Percentiles rank a stretch among this genome's conserved stretches.
These are phyloP conservation scores for Tuta absoluta DNA, from an alignment of 2,888 invertebrate genomes.

Conservation along the genomic window DNA sequence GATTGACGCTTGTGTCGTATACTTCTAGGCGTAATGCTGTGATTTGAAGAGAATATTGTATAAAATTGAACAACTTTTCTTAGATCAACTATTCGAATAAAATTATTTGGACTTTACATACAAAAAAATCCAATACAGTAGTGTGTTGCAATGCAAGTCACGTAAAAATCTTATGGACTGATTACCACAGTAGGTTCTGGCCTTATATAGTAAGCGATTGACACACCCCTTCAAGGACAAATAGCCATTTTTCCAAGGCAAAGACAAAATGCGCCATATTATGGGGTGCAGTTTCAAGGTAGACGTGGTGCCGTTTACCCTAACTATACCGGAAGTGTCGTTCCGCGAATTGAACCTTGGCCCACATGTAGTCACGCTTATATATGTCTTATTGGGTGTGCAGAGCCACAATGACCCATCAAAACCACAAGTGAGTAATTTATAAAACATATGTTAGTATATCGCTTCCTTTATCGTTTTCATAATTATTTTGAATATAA, in stretches of 20 bases:
- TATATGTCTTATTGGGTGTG: neutral
- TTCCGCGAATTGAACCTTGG: neutral
- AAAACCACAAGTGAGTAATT: too few relatives aligned
- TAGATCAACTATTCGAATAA: too few relatives aligned
- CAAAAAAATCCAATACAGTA: too few relatives aligned
- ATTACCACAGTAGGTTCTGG: neutral
- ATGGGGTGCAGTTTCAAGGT: neutral
- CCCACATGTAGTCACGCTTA: neutral
- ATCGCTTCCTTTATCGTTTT: too few relatives aligned
- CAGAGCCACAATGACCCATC: neutral
- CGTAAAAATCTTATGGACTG: neutral
- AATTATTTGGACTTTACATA: too few relatives aligned
- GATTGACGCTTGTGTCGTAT: too few relatives aligned
- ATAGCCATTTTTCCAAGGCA: neutral
- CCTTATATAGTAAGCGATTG: neutral
- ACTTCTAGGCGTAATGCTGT: too few relatives aligned
- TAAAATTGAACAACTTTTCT: too few relatives aligned
- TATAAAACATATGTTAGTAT: too few relatives aligned
- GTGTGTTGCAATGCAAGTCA: too few relatives aligned
- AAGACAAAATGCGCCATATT: neutral
- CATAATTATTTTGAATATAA: too few relatives aligned
- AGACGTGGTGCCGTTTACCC: constrained; percentile 3
- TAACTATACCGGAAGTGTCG: neutral
- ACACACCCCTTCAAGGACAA: constrained; percentile 3
- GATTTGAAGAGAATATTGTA: too few relatives aligned